Conservation (phyloP, 2,888 invertebrate species). For the Microchrysa polita region DNA sequence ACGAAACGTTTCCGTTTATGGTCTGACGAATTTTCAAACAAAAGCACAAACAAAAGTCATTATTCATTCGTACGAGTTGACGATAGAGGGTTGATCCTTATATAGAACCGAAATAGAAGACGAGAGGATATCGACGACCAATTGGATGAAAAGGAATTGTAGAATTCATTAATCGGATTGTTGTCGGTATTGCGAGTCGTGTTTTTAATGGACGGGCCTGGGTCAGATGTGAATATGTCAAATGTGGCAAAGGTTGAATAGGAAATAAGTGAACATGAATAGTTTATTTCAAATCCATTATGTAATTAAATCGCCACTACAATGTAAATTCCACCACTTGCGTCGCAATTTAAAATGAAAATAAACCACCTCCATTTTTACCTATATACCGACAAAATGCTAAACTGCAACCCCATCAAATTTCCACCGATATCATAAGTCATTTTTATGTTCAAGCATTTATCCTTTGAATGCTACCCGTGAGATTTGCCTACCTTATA, state of each 20-base stretch:
- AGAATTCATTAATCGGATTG: too few species aligned
- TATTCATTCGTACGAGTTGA: conserved; percentile 16
- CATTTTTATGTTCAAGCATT: conserved; percentile 40
- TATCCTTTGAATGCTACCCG: conserved; percentile 38
- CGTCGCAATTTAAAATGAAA: too few species aligned
- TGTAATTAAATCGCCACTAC: too few species aligned
- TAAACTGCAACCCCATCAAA: conserved; percentile 31
- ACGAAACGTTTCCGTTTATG: background rate
- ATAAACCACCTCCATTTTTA: too few species aligned
- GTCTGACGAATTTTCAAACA: conserved; percentile 1
- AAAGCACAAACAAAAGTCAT: conserved; percentile 21
- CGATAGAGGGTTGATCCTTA: conserved; percentile 22
- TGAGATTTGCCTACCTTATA: conserved; percentile 28
- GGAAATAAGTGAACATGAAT: too few species aligned
- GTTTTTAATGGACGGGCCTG: too few species aligned
- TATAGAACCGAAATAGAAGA: background rate
- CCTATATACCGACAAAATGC: too few species aligned
- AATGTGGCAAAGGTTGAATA: too few species aligned
- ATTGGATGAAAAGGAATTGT: background rate
- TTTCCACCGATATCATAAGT: conserved; percentile 38
- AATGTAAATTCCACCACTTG: too few species aligned
- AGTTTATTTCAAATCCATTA: too few species aligned
- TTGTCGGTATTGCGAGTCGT: too few species aligned
- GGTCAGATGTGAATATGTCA: too few species aligned
- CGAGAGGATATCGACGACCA: conserved; percentile 20